Evolutionary conservation across 2,797 vertebrate genomes (phyloP).

Genomic region (Falco berigora): DNA sequence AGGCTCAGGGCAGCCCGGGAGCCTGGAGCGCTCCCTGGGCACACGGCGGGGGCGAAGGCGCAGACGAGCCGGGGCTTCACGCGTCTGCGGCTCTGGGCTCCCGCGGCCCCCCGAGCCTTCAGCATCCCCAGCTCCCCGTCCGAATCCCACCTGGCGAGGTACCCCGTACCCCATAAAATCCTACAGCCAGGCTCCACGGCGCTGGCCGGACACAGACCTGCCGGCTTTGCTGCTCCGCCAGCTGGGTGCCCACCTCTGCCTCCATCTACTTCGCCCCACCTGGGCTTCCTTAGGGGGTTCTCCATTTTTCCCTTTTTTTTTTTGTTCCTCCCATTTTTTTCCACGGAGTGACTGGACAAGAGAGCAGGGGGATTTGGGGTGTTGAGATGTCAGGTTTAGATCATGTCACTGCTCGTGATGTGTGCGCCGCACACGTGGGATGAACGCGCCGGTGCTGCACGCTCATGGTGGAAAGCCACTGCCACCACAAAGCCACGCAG

Average conservation of each 20-base stretch:
- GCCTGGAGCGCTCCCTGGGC: neutral
- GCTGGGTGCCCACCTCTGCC: neutral
- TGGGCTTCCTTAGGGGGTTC: neutral
- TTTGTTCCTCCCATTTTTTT: neutral
- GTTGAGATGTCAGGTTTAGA: neutral
- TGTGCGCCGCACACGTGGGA: accelerated
- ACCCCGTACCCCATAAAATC: accelerated
- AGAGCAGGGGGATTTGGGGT: neutral
- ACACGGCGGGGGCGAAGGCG: accelerated
- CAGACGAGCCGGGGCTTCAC: neutral
- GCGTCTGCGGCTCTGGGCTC: accelerated
- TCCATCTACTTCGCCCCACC: neutral
- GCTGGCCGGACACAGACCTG: neutral
- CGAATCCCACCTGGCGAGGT: neutral
- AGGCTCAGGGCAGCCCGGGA: neutral
- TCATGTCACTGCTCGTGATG: neutral
- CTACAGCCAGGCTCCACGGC: accelerated
- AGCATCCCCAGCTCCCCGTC: neutral
- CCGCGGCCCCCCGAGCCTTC: neutral
- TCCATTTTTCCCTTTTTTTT: neutral
- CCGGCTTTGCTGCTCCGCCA: neutral
- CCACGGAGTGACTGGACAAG: neutral
- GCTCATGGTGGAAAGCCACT: neutral
- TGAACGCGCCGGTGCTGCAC: accelerated
- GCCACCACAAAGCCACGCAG: neutral